A percentile compares a stretch with the other conserved stretches of the same genome.
Conservation (phyloP, 1,140 invertebrate species). For the Camponotus vicinus region DNA sequence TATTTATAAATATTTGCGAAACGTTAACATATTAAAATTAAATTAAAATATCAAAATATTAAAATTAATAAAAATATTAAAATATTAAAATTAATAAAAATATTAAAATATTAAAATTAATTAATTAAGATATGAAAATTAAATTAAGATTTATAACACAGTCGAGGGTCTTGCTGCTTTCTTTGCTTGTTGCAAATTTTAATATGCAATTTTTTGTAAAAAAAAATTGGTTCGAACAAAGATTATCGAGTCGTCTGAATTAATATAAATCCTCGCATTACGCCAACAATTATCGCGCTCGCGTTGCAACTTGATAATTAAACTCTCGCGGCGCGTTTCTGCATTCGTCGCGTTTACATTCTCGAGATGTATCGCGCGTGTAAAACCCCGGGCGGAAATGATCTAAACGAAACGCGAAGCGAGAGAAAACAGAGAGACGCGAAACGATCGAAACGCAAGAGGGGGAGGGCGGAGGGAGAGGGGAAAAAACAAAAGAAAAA, state of each 20-base stretch:
- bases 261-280: not conserved
- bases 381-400: slow-evolving; percentile 39
- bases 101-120: no score
- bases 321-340: not conserved
- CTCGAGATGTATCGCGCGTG: not conserved
- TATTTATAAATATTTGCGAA: no score
- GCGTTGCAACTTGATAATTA: slow-evolving; percentile 7
- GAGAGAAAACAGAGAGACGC: slow-evolving; percentile 24
- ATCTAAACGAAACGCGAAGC: slow-evolving; percentile 38
- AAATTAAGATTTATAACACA: no score
- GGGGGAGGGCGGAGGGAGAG: no score
- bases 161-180: no score
- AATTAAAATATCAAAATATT: no score
- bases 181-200: no score
- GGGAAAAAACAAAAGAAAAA: slow-evolving; percentile 3
- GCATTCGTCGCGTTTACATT: slow-evolving; percentile 18
- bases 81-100: no score
- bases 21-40: no score
- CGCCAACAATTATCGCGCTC: not conserved
- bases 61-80: no score
- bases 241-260: not conserved
- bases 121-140: no score
- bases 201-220: not conserved
- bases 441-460: slow-evolving; percentile 23
- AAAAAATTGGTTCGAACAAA: not conserved